Percentiles rank a stretch among this genome's conserved stretches.
Evolutionary conservation across 2,113 vertebrate species (phyloP).

Genomic region (Thalassoma bifasciatum): DNA sequence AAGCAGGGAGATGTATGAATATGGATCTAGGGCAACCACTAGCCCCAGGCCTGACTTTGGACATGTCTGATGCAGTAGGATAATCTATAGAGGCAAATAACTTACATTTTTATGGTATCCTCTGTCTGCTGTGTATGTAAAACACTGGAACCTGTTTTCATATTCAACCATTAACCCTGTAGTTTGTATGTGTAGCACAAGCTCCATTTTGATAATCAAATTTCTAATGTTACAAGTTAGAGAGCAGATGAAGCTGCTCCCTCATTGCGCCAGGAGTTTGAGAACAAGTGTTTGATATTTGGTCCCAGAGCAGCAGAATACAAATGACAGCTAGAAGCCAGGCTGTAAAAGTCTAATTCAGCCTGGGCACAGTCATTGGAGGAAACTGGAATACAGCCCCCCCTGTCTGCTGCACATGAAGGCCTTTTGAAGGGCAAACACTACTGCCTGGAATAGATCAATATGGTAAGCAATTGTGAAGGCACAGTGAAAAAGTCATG

Average conservation of each 20-base stretch:
- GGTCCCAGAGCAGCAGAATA: slow-evolving; percentile 16
- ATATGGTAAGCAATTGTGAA: neutral
- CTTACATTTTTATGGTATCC: too few relatives aligned
- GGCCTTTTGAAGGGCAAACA: slow-evolving; percentile 9
- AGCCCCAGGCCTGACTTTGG: too few relatives aligned
- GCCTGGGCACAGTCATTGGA: slow-evolving; percentile 12
- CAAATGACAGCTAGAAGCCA: slow-evolving; percentile 30
- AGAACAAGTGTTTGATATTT: slow-evolving; percentile 5
- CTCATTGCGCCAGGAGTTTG: too few relatives aligned
- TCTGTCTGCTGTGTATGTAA: too few relatives aligned
- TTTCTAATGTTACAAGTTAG: slow-evolving; percentile 4
- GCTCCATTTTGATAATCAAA: neutral
- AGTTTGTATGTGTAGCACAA: neutral
- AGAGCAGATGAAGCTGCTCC: neutral
- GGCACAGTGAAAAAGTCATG: neutral
- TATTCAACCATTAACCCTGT: too few relatives aligned
- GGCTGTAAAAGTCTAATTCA: slow-evolving; percentile 18
- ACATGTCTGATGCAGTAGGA: too few relatives aligned
- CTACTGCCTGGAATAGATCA: neutral
- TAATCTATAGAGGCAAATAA: too few relatives aligned
- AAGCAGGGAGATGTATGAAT: too few relatives aligned
- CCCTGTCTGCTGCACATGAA: neutral
- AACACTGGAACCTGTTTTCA: too few relatives aligned
- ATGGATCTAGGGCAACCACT: too few relatives aligned
- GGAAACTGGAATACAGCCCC: neutral